Evolutionary conservation across 2,797 vertebrate species (phyloP), one percentile per base, ranked within the genome.

Genomic region (Discoglossus pictus): DNA sequence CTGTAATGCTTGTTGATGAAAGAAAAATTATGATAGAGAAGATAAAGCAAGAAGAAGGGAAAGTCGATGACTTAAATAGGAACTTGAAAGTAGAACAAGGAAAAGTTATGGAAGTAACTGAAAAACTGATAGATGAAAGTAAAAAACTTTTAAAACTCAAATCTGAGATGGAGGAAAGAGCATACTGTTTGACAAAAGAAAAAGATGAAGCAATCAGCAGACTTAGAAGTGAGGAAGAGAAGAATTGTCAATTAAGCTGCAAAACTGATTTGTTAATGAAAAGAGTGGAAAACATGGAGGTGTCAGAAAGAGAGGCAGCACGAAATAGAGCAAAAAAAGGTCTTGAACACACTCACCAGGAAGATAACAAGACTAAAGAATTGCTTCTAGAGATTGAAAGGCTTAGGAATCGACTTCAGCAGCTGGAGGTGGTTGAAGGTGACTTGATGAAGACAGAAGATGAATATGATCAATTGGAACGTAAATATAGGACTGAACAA

Each of bases 361-460:
- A 96, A 20, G 91, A 95, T 73, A 92, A 93, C 71, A 95, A 92
- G 78, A 87, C 93, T 1, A 89, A 88, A 71, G 95, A 97, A 74
- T 84, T 98, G 13, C 92, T 91, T 0, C 18, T 89, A 16, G 97
- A 99, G 83, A 93, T 96, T 0, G 93, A 97, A 72, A 89, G 91
- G 43, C 86, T 99, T 15, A 93, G 86, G 76, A 93, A 91, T 65
- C 88, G 94, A 1, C 89, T 99, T 8, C 90, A 95, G 69, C 94
- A 95, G 12, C 61, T 99, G n/a, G 95, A 98, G 78, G 94, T 97
- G 65, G 93, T 97, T 5, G 94, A 98, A 77, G 95, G 95, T 48
- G 97, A 99, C 77, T 71, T 99, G 73, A 92, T 98, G 91, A 99
- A 98, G 79, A 98, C 95, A 0, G 97, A 98, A 79, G 96, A 99